These are phyloP conservation scores for Montipora efflorescens DNA, from an alignment of 64 coral and sea anemone genomes.

Conservation along the genomic window DNA sequence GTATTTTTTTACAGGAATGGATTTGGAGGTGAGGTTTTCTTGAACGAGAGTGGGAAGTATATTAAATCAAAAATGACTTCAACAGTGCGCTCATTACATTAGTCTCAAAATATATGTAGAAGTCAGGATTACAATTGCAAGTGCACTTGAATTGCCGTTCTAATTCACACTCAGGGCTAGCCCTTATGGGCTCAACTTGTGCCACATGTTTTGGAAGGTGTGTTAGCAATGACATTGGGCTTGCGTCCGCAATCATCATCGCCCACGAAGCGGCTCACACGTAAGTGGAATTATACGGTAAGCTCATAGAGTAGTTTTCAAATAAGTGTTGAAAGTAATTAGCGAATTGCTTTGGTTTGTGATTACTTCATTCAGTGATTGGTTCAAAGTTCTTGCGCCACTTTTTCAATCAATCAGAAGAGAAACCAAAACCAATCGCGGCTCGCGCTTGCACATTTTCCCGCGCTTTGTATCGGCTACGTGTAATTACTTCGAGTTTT, in stretches of 20 bases:
- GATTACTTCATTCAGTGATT: too few relatives aligned
- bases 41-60: neutral
- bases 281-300: slow-evolving; percentile 9
- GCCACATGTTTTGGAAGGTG: slow-evolving; percentile 42
- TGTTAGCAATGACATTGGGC: slow-evolving; percentile 68
- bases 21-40: slow-evolving; percentile 4
- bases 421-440: too few relatives aligned
- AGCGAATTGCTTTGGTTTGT: too few relatives aligned
- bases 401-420: too few relatives aligned
- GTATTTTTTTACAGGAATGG: neutral
- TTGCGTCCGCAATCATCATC: slow-evolving; percentile 47
- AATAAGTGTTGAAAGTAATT: neutral
- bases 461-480: too few relatives aligned
- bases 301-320: too few relatives aligned
- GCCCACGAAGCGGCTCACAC: slow-evolving; percentile 72
- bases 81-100: too few relatives aligned
- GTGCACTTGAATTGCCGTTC: neutral
- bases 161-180: slow-evolving; percentile 22
- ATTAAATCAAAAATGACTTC: neutral
- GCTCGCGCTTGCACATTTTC: too few relatives aligned
- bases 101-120: neutral
- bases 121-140: neutral
- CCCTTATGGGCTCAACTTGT: slow-evolving; percentile 41
- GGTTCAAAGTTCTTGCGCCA: too few relatives aligned
- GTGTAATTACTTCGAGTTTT: too few relatives aligned